Percentiles rank a stretch among this genome's conserved stretches.
These are phyloP conservation scores for Siniperca chuatsi DNA, from an alignment of 2,113 vertebrate genomes.

Conservation along the genomic window DNA sequence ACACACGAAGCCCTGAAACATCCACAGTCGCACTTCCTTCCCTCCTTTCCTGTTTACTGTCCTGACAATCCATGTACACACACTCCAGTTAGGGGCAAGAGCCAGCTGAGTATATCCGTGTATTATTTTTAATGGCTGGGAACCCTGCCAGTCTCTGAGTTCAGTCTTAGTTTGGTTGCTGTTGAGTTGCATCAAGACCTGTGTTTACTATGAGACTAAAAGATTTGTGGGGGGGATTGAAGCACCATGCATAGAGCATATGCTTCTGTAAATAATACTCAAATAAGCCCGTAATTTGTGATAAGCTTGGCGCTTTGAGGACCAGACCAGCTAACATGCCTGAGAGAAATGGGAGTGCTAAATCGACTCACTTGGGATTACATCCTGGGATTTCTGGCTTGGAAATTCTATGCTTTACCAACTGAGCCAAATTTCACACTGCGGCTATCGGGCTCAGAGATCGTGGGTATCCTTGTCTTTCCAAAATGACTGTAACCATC, in stretches of 20 bases:
- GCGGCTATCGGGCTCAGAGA: constrained; percentile 12
- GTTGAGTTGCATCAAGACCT: constrained; percentile 57
- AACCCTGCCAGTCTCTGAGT: constrained; percentile 30
- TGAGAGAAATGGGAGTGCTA: constrained; percentile 33
- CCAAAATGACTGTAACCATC: not conserved
- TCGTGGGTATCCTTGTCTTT: constrained; percentile 15
- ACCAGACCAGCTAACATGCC: constrained; percentile 39
- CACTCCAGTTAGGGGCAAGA: constrained; percentile 28
- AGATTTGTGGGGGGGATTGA: constrained; percentile 45
- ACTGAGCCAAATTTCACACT: constrained; percentile 25
- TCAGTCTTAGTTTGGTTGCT: constrained; percentile 42
- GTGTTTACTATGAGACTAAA: constrained; percentile 67
- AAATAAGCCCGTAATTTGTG: constrained; percentile 33
- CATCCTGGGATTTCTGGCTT: constrained; percentile 35
- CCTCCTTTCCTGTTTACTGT: constrained; percentile 53
- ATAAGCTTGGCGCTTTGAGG: constrained; percentile 43
- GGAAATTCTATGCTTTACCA: constrained; percentile 30
- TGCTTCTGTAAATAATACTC: constrained; percentile 66
- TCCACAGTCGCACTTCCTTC: constrained; percentile 34
- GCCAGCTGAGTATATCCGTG: constrained; percentile 46
- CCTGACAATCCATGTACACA: constrained; percentile 64
- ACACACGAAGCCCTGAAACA: constrained; percentile 27
- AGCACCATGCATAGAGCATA: constrained; percentile 46
- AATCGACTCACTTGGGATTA: constrained; percentile 39
- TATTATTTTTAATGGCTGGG: constrained; percentile 58